Conservation (phyloP, 2,113 vertebrate genomes). For the Centrocercus urophasianus region DNA sequence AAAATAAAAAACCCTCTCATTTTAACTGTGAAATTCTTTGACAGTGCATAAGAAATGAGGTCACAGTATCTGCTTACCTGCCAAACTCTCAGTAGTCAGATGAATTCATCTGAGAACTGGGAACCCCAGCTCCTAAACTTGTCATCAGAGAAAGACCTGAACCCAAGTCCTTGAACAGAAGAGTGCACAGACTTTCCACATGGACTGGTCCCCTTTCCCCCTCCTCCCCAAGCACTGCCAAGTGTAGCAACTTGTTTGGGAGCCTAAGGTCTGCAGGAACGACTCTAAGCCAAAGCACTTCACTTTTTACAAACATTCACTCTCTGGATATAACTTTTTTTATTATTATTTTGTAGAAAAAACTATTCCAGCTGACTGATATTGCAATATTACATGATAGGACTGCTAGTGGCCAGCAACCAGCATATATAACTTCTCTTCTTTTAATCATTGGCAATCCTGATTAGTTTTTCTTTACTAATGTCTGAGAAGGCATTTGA, state of each 20-base stretch:
- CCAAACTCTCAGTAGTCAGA: neutral
- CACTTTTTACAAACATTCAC: neutral
- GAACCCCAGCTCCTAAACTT: neutral
- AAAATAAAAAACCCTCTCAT: neutral
- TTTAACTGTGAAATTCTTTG: neutral
- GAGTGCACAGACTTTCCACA: neutral
- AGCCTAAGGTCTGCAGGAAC: neutral
- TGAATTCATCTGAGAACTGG: neutral
- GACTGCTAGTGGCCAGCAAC: neutral
- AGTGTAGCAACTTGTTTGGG: neutral
- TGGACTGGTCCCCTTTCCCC: neutral
- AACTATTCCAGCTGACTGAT: neutral
- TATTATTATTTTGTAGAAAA: neutral
- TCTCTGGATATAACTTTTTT: neutral
- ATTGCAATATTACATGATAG: neutral
- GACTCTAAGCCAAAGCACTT: neutral
- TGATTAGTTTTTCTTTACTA: neutral
- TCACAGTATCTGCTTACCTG: neutral
- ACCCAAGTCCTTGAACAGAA: neutral
- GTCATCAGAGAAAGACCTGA: too few species aligned
- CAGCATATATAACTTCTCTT: neutral
- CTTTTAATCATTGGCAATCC: neutral
- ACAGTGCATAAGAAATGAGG: neutral
- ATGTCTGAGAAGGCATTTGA: neutral
- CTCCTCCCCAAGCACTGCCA: neutral